Evolutionary conservation across 1,140 invertebrate genomes (phyloP).

Genomic region (Triops cancriformis): DNA sequence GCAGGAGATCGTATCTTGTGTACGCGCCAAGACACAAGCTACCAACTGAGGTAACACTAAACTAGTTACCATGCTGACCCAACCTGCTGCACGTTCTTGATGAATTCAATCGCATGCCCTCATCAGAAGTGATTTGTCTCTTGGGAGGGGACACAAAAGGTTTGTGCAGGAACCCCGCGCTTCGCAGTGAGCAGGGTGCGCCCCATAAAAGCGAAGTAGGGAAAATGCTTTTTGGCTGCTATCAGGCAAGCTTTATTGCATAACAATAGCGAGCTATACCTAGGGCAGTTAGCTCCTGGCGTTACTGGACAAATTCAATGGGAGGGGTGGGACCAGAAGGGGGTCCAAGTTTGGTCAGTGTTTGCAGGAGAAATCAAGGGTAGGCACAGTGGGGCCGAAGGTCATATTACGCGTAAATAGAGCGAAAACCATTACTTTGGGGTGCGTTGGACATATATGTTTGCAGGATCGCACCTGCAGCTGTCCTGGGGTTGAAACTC

Average conservation of each 20-base stretch:
- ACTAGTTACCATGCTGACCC: conserved; percentile 10
- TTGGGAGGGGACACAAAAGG: neutral
- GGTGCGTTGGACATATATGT: neutral
- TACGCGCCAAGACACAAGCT: neutral
- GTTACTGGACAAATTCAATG: neutral
- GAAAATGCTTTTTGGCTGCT: neutral
- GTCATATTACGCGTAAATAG: neutral
- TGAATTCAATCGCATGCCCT: conserved; percentile 5
- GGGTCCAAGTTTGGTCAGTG: neutral
- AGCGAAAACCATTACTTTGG: neutral
- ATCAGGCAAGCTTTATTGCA: neutral
- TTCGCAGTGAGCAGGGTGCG: neutral
- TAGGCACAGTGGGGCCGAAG: neutral
- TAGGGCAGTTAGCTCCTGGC: neutral
- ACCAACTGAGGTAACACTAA: neutral
- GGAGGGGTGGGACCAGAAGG: neutral
- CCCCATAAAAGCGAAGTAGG: neutral
- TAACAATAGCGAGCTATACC: neutral
- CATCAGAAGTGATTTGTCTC: conserved; percentile 13
- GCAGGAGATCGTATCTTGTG: neutral
- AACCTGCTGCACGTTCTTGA: neutral
- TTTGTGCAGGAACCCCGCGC: neutral
- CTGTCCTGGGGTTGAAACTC: neutral
- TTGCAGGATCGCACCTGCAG: neutral
- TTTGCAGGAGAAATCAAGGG: neutral